A percentile compares a stretch with the other conserved stretches of the same genome.
Conservation (phyloP, 2,113 vertebrate species). For the Thermophis baileyi region DNA sequence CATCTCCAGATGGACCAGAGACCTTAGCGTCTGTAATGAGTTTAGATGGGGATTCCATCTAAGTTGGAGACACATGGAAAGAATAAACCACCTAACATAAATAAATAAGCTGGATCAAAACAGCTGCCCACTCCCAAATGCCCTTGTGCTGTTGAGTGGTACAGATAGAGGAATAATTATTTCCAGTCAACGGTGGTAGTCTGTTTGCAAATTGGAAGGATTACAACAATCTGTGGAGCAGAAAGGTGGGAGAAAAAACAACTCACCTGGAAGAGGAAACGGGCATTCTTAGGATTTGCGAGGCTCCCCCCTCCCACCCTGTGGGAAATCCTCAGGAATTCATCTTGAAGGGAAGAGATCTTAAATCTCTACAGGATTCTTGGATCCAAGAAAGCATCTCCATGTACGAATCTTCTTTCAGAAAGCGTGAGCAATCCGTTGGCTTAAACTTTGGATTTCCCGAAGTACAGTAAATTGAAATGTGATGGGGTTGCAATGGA, state of each 20-base stretch:
- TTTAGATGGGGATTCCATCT: not conserved
- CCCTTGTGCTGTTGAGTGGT: not conserved
- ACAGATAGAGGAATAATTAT: not conserved
- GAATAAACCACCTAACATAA: not conserved
- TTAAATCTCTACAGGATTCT: not conserved
- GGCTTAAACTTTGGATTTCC: constrained; percentile 13
- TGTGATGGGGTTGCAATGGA: not conserved
- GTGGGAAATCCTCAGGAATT: not conserved
- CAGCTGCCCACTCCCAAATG: not conserved
- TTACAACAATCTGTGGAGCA: not conserved
- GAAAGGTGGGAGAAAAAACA: not conserved
- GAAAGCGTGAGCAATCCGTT: not conserved
- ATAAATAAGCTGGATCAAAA: not conserved
- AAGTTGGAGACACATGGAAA: not conserved
- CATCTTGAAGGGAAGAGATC: not conserved
- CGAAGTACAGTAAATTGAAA: not conserved
- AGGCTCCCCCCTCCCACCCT: not conserved
- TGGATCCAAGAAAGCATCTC: not conserved
- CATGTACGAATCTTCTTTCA: not conserved
- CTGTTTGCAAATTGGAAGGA: not conserved
- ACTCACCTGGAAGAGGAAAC: not conserved
- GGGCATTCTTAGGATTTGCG: not conserved
- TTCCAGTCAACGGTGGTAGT: not conserved
- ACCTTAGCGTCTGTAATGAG: not conserved
- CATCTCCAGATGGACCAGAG: not conserved